Conservation (phyloP, 2,113 vertebrate genomes). For the Danionella cerebrum region DNA sequence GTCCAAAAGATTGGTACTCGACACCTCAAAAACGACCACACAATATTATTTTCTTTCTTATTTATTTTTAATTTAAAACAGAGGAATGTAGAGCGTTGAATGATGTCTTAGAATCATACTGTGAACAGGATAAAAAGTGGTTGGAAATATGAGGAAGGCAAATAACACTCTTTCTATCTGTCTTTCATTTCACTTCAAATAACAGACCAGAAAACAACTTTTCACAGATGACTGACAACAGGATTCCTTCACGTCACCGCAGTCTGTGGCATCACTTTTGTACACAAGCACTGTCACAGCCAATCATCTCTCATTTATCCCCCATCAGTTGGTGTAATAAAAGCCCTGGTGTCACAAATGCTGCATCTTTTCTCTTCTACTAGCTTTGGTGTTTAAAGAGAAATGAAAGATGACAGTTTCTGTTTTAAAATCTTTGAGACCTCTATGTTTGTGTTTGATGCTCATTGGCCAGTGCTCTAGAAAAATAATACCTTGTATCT, state of each 20-base stretch:
- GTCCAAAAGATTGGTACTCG: background rate
- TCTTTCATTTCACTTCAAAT: conserved; percentile 17
- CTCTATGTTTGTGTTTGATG: conserved; percentile 54
- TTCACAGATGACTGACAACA: conserved; percentile 45
- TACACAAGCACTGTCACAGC: conserved; percentile 18
- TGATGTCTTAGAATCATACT: background rate
- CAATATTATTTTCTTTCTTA: background rate
- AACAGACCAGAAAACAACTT: conserved; percentile 39
- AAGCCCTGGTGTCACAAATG: conserved; percentile 39
- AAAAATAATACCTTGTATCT: no score
- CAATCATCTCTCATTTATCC: conserved; percentile 34
- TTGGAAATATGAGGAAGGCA: conserved; percentile 2
- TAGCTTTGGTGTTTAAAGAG: conserved; percentile 35
- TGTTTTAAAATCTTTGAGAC: conserved; percentile 29
- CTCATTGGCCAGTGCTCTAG: no score
- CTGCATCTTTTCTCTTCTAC: conserved; percentile 26
- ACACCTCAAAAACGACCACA: background rate
- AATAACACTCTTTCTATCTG: background rate
- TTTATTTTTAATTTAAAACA: background rate
- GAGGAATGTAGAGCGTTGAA: background rate
- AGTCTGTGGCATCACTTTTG: conserved; percentile 23
- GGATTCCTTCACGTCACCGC: conserved; percentile 32
- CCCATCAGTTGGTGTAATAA: conserved; percentile 43
- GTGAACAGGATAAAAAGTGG: background rate
- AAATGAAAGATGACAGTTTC: conserved; percentile 42